Percentiles rank a stretch among this genome's conserved stretches.
Conservation (phyloP, 2,797 vertebrate species). For the Poeciliopsis turneri region DNA sequence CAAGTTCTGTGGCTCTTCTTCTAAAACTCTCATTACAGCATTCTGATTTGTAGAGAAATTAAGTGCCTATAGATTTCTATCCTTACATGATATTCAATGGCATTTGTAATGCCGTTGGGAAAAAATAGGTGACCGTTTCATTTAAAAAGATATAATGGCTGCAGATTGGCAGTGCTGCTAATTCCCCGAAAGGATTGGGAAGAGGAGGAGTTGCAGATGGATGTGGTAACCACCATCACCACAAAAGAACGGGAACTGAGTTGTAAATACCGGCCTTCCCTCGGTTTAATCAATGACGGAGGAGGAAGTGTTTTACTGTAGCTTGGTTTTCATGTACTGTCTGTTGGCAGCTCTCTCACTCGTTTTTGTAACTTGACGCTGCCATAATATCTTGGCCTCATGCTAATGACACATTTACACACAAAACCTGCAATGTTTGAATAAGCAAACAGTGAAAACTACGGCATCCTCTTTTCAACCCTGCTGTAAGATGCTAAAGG, state of each 20-base stretch:
- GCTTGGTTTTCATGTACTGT: slow-evolving; percentile 81
- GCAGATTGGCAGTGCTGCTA: slow-evolving; percentile 78
- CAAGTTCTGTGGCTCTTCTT: not conserved
- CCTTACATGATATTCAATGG: not conserved
- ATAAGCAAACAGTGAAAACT: slow-evolving; percentile 15
- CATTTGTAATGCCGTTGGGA: not conserved
- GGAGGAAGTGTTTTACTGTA: slow-evolving; percentile 88
- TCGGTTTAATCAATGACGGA: slow-evolving; percentile 84
- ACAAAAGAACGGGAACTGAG: slow-evolving; percentile 91
- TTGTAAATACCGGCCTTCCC: slow-evolving; percentile 88
- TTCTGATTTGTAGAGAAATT: not conserved
- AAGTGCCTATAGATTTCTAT: not conserved
- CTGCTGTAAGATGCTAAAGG: not conserved
- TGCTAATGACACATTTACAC: slow-evolving; percentile 51
- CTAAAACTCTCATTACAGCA: not conserved
- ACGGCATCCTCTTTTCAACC: not conserved
- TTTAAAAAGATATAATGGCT: slow-evolving; percentile 86
- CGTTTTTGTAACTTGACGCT: slow-evolving; percentile 49
- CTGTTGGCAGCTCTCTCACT: slow-evolving; percentile 75
- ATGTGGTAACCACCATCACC: slow-evolving; percentile 79
- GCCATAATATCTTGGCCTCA: slow-evolving; percentile 74
- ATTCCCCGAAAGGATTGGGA: slow-evolving; percentile 79
- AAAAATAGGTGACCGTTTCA: slow-evolving; percentile 48
- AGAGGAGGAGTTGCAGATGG: slow-evolving; percentile 72
- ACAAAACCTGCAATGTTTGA: slow-evolving; percentile 23